Base-by-base conservation (phyloP, 2,888 invertebrate species). In the Caenorhabditis macrosperma region DNA sequence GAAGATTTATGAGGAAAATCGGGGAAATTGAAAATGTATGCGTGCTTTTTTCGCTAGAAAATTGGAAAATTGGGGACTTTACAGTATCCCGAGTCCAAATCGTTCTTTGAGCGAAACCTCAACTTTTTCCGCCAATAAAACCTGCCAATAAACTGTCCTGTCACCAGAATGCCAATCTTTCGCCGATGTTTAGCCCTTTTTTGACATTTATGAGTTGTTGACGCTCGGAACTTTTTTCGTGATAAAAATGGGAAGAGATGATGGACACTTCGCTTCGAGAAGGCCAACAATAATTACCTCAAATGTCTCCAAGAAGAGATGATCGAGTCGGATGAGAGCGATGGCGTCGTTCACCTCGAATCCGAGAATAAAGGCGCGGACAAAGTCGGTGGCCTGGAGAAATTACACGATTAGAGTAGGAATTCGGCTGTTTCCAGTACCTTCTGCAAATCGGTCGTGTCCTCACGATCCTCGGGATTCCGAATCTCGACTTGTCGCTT, bases 251-350 rank as follows among this genome's bases (percentile, higher is more conserved):
- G 10, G 44, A n/a, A n/a, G 35, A 35, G 35, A 35, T 9, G n/a
- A n/a, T n/a, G n/a, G n/a, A n/a, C n/a, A n/a, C n/a, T n/a, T n/a
- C n/a, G n/a, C n/a, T n/a, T n/a, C n/a, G n/a, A n/a, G n/a, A n/a
- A n/a, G n/a, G n/a, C n/a, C 33, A 7, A 33, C 33, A 38, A 38
- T 9, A 10, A 17, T 48, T 60, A 99, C 93, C 93, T 99, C 96
- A 91, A 99, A 99, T 0, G 96, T 94, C 92, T 99, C 98, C 0
- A 99, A 93, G 91, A 97, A 99, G 9, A 99, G 92, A 91, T 99
- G 98, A 91, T 99, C 98, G 78, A 99, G 92, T 88, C 99, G 93
- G 0, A 99, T 93, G 1, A 99, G 92, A 0, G 99, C 97, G 74
- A 99, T 91, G 0, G 97, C 96, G 92, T 99, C 99, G 91, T 93